Conservation (phyloP, 2,888 invertebrate species). For the Ochlodes sylvanus region DNA sequence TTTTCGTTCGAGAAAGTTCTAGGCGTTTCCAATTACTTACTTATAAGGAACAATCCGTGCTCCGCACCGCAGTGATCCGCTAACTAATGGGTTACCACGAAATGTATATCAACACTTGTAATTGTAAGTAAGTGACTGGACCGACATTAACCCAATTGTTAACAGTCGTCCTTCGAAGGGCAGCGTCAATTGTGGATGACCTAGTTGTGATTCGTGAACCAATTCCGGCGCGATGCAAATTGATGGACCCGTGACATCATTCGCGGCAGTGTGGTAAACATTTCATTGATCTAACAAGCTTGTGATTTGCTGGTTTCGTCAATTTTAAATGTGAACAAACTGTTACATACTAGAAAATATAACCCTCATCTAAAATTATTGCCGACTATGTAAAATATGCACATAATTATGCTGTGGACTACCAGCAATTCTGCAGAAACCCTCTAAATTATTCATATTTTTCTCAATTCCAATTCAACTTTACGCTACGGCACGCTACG, state of each 20-base stretch:
- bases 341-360: no score
- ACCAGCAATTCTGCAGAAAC: no score
- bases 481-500: no score
- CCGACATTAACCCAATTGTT: conserved; percentile 52
- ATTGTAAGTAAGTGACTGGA: conserved; percentile 5
- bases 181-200: conserved; percentile 64
- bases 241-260: conserved; percentile 60
- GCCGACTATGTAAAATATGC: no score
- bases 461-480: no score
- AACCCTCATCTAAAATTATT: no score
- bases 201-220: conserved; percentile 58
- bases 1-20: no score
- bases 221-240: conserved; percentile 63
- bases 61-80: neutral
- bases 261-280: conserved; percentile 23
- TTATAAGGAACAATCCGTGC: neutral
- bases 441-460: no score
- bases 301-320: conserved; percentile 11
- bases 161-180: conserved; percentile 72
- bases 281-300: conserved; percentile 7
- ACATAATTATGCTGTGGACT: no score
- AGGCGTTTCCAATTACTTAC: no score
- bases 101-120: neutral
- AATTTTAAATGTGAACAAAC: neutral
- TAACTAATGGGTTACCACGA: neutral